A percentile compares a stretch with the other conserved stretches of the same genome.
phyloP scores from a whole-genome alignment of 2,888 invertebrate genomes.

The Glaucopsyche alexis region DNA sequence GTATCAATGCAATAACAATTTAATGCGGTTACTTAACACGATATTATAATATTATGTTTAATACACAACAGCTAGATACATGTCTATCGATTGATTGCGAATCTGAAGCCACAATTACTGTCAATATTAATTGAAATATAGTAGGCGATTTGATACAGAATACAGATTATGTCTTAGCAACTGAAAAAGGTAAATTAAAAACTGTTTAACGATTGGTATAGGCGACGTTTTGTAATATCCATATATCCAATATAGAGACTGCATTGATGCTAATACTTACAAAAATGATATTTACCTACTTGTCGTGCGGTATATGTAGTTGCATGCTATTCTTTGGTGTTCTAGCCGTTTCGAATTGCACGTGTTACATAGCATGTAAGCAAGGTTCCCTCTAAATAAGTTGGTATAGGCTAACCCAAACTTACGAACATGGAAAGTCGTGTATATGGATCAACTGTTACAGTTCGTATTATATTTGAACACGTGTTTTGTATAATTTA shows the following conservation, averaged over 20 bases:
- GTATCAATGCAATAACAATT: neutral
- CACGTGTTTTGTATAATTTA: slow-evolving; percentile 35
- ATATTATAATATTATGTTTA: neutral
- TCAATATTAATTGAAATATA: too few species aligned
- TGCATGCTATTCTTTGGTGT: slow-evolving; percentile 70
- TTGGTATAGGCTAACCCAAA: neutral
- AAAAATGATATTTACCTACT: neutral
- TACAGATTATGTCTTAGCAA: too few species aligned
- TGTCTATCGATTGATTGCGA: neutral
- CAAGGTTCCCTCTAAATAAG: neutral
- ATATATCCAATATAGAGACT: neutral
- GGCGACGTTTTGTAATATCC: neutral
- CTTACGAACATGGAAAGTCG: neutral
- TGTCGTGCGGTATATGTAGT: slow-evolving; percentile 44
- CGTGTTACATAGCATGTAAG: slow-evolving; percentile 37
- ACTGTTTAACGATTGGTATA: too few species aligned
- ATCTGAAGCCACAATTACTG: too few species aligned
- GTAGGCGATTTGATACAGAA: too few species aligned
- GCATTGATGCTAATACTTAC: neutral
- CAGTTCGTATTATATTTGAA: slow-evolving; percentile 6
- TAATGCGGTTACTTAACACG: slow-evolving; percentile 1
- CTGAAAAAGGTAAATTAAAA: too few species aligned
- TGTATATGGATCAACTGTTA: too few species aligned
- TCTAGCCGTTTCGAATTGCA: slow-evolving; percentile 69
- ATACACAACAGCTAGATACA: neutral